Conservation (phyloP, 1,140 invertebrate genomes). For the Lepidostoma basale region DNA sequence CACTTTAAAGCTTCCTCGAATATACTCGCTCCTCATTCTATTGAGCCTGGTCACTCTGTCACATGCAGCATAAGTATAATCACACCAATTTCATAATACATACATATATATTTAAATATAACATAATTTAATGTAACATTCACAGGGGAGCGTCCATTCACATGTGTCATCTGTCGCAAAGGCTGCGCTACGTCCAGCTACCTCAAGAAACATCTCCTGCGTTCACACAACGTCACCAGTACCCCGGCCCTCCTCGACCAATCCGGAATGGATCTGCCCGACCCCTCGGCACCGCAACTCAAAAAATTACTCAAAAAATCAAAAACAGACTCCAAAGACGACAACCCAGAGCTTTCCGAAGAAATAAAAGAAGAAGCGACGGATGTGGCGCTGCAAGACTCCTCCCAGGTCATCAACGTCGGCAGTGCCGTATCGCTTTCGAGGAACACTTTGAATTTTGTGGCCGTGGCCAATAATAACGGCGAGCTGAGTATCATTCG, state of each 20-base stretch:
- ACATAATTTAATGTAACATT: slow-evolving; percentile 11
- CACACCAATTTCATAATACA: no score
- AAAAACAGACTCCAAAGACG: neutral
- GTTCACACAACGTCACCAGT: slow-evolving; percentile 48
- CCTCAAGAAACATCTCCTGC: slow-evolving; percentile 51
- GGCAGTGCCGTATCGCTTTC: slow-evolving; percentile 25
- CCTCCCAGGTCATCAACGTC: slow-evolving; percentile 30
- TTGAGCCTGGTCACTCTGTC: no score
- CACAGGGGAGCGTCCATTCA: slow-evolving; percentile 59
- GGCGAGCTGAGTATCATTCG: slow-evolving; percentile 36
- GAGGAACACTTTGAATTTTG: slow-evolving; percentile 38
- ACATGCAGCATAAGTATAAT: no score
- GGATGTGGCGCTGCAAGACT: neutral
- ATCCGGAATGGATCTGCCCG: neutral
- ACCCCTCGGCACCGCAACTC: neutral
- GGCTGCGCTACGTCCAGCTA: slow-evolving; percentile 54
- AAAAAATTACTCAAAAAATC: neutral
- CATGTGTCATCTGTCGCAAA: slow-evolving; percentile 56
- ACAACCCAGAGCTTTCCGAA: neutral
- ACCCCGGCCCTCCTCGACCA: neutral
- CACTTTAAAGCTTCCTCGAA: no score
- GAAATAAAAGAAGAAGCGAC: neutral
- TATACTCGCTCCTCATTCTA: no score
- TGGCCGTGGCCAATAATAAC: slow-evolving; percentile 49
- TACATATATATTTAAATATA: no score